Conservation (phyloP, 2,888 invertebrate species). For the Leucoma salicis region DNA sequence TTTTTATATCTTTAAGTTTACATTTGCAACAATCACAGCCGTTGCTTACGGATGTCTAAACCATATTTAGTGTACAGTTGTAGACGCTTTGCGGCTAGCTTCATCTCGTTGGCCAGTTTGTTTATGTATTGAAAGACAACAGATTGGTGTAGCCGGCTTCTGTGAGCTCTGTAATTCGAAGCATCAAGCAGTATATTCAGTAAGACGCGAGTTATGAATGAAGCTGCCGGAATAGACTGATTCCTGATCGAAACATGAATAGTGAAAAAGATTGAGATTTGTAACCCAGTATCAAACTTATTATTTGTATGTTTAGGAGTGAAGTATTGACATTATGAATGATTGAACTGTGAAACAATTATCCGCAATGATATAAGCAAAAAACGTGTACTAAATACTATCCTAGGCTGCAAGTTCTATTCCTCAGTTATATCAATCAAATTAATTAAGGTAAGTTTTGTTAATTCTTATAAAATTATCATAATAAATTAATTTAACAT, state of each 20-base stretch:
- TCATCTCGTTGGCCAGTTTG: slow-evolving; percentile 71
- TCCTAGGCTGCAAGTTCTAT: too few relatives aligned
- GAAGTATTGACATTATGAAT: slow-evolving; percentile 55
- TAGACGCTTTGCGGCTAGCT: slow-evolving; percentile 59
- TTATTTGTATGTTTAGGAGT: slow-evolving; percentile 38
- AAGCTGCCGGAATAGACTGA: slow-evolving; percentile 45
- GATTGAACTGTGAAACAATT: slow-evolving; percentile 32
- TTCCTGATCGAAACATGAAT: slow-evolving; percentile 28
- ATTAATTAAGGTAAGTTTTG: slow-evolving; percentile 20
- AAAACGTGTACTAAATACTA: not conserved
- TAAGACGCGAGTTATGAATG: slow-evolving; percentile 63
- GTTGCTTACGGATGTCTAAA: slow-evolving; percentile 9
- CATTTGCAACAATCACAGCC: slow-evolving; percentile 4
- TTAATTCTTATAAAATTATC: not conserved
- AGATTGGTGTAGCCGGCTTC: slow-evolving; percentile 74
- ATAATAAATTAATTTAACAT: too few relatives aligned
- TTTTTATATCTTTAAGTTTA: slow-evolving; percentile 12
- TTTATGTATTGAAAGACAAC: slow-evolving; percentile 81
- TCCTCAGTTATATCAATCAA: too few relatives aligned
- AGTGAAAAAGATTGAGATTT: slow-evolving; percentile 9
- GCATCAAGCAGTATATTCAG: slow-evolving; percentile 58
- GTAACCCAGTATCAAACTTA: slow-evolving; percentile 13
- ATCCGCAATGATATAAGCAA: slow-evolving; percentile 20
- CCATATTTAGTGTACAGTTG: slow-evolving; percentile 18
- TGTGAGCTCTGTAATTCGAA: slow-evolving; percentile 53